Evolutionary conservation across 1,140 invertebrate genomes (phyloP).

Genomic region (Brachionus manjavacas): DNA sequence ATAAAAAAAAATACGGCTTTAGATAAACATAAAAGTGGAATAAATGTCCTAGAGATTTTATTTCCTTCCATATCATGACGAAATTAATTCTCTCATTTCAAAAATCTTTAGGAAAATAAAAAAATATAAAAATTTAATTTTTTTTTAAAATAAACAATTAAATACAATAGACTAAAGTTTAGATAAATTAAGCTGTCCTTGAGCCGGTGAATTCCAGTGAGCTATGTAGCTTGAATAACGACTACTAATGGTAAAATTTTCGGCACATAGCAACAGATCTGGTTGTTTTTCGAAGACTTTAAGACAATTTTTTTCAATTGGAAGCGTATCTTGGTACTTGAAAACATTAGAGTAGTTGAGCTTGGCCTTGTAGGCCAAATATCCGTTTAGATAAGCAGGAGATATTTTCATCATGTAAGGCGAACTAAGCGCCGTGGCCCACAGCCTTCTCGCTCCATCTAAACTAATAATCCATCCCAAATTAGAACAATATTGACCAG

Average conservation of each 20-base stretch:
- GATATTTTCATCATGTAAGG: constrained; percentile 41
- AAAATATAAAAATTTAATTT: not conserved
- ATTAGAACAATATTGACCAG: constrained; percentile 39
- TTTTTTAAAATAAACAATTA: not conserved
- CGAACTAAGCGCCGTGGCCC: constrained; percentile 8
- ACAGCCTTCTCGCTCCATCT: not conserved
- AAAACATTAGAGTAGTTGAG: not conserved
- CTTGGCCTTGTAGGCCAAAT: constrained; percentile 34
- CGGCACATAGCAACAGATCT: constrained; percentile 10
- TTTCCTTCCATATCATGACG: too few relatives aligned
- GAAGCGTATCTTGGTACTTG: not conserved
- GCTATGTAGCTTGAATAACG: constrained; percentile 22
- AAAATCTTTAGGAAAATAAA: not conserved
- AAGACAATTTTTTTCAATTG: not conserved
- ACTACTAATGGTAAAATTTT: constrained; percentile 40
- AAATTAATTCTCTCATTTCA: too few relatives aligned
- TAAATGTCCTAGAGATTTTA: too few relatives aligned
- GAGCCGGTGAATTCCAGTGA: constrained; percentile 18
- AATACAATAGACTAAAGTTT: constrained; percentile 17
- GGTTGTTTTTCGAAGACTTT: constrained; percentile 21
- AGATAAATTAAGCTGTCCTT: constrained; percentile 18
- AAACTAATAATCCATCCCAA: constrained; percentile 33
- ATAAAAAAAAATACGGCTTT: too few relatives aligned
- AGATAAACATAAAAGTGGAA: too few relatives aligned
- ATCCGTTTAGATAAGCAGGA: constrained; percentile 23